These are phyloP conservation scores for Bostrychus sinensis DNA, from an alignment of 2,113 vertebrate species.

Conservation along the genomic window DNA sequence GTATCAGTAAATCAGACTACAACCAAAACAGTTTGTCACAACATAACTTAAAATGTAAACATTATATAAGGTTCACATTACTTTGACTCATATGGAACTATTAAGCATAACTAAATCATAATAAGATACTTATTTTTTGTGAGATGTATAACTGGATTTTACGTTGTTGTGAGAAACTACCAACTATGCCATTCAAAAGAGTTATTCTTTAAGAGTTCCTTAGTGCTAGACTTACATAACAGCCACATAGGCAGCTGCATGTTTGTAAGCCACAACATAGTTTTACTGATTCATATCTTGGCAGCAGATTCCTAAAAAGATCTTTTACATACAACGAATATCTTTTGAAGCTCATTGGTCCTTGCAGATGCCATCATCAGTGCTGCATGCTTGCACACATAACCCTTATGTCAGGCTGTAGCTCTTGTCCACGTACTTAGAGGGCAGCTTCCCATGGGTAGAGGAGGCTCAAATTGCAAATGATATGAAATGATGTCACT, in stretches of 20 bases:
- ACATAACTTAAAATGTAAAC: no score
- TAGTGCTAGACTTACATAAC: slow-evolving; percentile 36
- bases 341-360: slow-evolving; percentile 9
- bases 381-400: neutral
- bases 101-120: no score
- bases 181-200: neutral
- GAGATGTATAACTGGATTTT: no score
- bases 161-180: no score
- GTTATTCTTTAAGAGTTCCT: neutral
- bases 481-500: neutral
- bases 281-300: slow-evolving; percentile 3
- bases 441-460: neutral
- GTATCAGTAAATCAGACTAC: no score
- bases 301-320: neutral
- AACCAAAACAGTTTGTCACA: no score
- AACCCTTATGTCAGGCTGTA: neutral
- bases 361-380: neutral
- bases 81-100: no score
- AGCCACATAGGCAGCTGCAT: slow-evolving; percentile 66
- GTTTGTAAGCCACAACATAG: slow-evolving; percentile 11
- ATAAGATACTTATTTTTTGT: no score
- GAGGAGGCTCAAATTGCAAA: neutral
- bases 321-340: neutral
- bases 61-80: no score
- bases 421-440: neutral